These are phyloP conservation scores for Eupithecia centaureata DNA, from an alignment of 2,888 invertebrate species.

Conservation along the genomic window DNA sequence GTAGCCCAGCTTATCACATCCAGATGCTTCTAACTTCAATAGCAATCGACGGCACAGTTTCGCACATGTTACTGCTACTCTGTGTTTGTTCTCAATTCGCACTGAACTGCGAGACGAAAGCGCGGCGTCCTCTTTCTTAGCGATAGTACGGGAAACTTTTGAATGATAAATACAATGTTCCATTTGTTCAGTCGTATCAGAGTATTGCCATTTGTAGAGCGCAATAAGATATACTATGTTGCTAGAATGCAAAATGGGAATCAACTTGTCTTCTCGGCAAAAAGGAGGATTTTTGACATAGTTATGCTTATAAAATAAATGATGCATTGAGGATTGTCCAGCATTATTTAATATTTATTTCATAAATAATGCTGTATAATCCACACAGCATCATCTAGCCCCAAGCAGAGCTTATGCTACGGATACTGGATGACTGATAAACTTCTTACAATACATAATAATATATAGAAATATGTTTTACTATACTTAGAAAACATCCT, in stretches of 20 bases:
- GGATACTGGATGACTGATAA: no score
- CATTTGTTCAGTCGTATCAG: conserved; percentile 1
- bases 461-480: no score
- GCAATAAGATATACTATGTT: neutral
- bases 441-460: no score
- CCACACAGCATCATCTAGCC: no score
- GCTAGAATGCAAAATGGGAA: neutral
- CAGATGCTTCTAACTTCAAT: conserved; percentile 19
- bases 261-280: no score
- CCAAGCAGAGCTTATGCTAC: no score
- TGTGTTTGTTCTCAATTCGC: conserved; percentile 47
- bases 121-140: conserved; percentile 33
- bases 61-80: conserved; percentile 33
- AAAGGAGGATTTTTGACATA: no score
- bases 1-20: conserved; percentile 13
- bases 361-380: no score
- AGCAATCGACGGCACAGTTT: conserved; percentile 33
- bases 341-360: no score
- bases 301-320: no score
- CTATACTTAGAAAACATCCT: no score
- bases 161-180: conserved; percentile 8
- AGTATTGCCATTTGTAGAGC: neutral
- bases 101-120: conserved; percentile 33
- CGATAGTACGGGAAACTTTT: conserved; percentile 13
- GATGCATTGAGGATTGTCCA: no score